phyloP scores from a whole-genome alignment of 2,888 invertebrate genomes.

The Resseliella maxima region DNA sequence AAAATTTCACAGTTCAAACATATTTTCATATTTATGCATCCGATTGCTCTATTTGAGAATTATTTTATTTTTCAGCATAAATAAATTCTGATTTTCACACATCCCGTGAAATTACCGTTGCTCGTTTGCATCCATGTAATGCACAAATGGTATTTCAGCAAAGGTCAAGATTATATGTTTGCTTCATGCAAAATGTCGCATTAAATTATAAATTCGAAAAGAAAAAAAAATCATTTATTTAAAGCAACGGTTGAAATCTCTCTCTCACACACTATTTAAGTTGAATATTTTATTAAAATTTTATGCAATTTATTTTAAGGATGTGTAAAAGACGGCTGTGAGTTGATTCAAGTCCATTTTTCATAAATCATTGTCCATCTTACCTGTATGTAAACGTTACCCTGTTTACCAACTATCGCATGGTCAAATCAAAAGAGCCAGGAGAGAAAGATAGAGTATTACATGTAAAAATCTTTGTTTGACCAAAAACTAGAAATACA shows the following conservation, averaged over 20 bases:
- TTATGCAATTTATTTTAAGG: slow-evolving; percentile 43
- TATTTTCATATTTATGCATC: background rate
- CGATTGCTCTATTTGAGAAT: no score
- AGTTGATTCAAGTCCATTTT: background rate
- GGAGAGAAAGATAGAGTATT: background rate
- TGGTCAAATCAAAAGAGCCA: background rate
- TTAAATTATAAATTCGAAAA: slow-evolving; percentile 2
- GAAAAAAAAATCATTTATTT: background rate
- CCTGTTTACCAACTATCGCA: background rate
- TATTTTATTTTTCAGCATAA: background rate
- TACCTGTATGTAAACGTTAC: slow-evolving; percentile 1
- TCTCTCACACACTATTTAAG: slow-evolving; percentile 9
- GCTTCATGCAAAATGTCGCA: background rate
- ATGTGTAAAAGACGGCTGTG: slow-evolving; percentile 14
- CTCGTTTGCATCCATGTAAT: background rate
- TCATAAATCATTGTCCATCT: slow-evolving; percentile 27
- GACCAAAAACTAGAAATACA: background rate
- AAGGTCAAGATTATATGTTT: background rate
- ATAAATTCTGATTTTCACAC: background rate
- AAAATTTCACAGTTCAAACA: slow-evolving; percentile 23
- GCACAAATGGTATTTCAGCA: background rate
- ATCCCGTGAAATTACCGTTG: slow-evolving; percentile 29
- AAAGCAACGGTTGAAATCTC: background rate
- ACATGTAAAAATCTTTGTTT: slow-evolving; percentile 38
- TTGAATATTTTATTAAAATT: slow-evolving; percentile 24